These are phyloP conservation scores for Corbicula japonica DNA, from an alignment of 2,888 invertebrate species.

Conservation along the genomic window DNA sequence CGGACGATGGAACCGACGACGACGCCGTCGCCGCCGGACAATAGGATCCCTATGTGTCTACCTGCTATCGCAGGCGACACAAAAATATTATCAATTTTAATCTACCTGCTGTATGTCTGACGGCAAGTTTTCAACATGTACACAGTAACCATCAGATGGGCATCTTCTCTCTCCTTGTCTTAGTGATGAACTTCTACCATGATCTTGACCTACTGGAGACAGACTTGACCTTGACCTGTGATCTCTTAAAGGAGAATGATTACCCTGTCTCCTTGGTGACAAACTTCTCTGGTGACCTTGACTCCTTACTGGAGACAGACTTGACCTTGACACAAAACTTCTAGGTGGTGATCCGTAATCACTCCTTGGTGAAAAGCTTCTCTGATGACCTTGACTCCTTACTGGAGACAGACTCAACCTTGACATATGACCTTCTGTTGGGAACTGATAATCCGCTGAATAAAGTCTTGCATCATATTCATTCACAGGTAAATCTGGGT, in stretches of 20 bases:
- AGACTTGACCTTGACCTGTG: conserved; percentile 14
- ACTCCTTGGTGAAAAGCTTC: not conserved
- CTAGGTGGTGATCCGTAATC: not conserved
- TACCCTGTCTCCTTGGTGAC: not conserved
- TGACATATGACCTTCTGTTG: not conserved
- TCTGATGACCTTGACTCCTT: not conserved
- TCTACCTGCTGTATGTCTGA: conserved; percentile 22
- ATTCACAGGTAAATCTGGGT: not conserved
- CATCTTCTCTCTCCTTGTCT: not conserved
- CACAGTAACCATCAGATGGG: not conserved
- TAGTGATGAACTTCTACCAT: not conserved
- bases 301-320: conserved; percentile 3
- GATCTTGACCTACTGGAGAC: not conserved
- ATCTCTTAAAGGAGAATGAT: conserved; percentile 5
- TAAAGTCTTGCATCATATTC: not conserved
- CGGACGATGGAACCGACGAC: no score
- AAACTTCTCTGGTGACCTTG: not conserved
- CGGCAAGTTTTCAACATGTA: conserved; percentile 15
- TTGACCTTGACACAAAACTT: conserved; percentile 4
- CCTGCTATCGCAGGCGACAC: not conserved
- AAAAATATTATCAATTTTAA: not conserved
- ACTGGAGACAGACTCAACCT: not conserved
- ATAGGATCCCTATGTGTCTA: no score
- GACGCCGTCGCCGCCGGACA: no score
- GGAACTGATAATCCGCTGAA: not conserved